Evolutionary conservation across 1,140 invertebrate genomes (phyloP).

Genomic region (Globodera ellingtonae): DNA sequence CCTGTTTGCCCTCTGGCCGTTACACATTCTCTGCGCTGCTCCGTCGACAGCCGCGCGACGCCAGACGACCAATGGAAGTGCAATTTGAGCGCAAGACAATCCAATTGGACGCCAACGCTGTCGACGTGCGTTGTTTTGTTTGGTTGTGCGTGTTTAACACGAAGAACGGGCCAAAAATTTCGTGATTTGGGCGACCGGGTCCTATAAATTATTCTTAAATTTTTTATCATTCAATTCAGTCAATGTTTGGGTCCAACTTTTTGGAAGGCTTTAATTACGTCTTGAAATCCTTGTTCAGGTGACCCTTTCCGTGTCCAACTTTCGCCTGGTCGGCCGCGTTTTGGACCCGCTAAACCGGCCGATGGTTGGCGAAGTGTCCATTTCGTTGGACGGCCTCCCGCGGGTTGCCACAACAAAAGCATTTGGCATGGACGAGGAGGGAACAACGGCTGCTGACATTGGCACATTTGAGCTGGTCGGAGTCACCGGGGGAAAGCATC

Average conservation of each 20-base stretch:
- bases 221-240: too few relatives aligned
- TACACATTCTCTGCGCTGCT: constrained; percentile 18
- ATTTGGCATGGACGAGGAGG: background rate
- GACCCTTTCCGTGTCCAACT: background rate
- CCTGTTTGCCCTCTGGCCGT: constrained; percentile 33
- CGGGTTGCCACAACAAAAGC: background rate
- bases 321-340: constrained; percentile 1
- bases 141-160: too few relatives aligned
- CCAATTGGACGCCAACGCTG: background rate
- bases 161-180: background rate
- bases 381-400: background rate
- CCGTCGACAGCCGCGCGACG: background rate
- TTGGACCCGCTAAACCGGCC: background rate
- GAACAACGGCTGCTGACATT: constrained; percentile 5
- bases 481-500: background rate
- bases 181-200: too few relatives aligned
- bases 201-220: too few relatives aligned
- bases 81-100: constrained; percentile 14
- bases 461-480: constrained; percentile 8
- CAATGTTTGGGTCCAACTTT: too few relatives aligned
- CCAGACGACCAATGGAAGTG: background rate
- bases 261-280: background rate
- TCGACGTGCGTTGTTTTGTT: background rate
- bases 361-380: background rate
- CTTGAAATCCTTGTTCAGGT: background rate